A percentile compares a stretch with the other conserved stretches of the same genome.
Evolutionary conservation across 2,797 vertebrate species (phyloP).

Genomic region (Anisognathus igniventris): DNA sequence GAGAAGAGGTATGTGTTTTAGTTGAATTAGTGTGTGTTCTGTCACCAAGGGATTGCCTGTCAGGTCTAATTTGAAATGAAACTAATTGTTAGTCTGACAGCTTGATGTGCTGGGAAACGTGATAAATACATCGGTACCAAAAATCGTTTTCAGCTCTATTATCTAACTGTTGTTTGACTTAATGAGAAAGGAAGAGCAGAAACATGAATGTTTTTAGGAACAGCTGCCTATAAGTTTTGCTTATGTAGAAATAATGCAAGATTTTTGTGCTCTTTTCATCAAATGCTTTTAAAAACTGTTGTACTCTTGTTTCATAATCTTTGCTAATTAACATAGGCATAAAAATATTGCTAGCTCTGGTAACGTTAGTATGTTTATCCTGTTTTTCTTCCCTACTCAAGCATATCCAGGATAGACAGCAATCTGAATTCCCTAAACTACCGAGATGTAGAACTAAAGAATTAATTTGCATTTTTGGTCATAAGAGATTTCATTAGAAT

Average conservation of each 20-base stretch:
- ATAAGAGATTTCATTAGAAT: constrained; percentile 45
- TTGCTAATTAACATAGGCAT: neutral
- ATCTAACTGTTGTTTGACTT: constrained; percentile 24
- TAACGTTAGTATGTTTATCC: neutral
- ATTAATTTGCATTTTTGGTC: constrained; percentile 50
- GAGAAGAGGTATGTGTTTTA: neutral
- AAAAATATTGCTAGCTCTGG: neutral
- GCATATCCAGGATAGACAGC: neutral
- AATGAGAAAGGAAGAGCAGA: constrained; percentile 25
- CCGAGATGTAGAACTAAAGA: neutral
- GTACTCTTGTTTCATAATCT: neutral
- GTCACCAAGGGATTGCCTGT: constrained; percentile 76
- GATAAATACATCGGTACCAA: constrained; percentile 11
- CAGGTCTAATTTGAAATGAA: constrained; percentile 74
- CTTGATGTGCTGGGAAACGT: neutral
- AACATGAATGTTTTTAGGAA: neutral
- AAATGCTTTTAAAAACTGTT: neutral
- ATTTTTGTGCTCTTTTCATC: neutral
- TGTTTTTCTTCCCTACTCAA: neutral
- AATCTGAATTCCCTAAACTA: neutral
- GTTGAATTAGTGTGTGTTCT: neutral
- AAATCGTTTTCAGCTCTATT: neutral
- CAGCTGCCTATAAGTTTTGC: neutral
- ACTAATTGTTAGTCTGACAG: constrained; percentile 62
- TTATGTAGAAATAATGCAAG: neutral